These are phyloP conservation scores for Deroplatys truncata DNA, from an alignment of 2,888 invertebrate genomes.

Conservation along the genomic window DNA sequence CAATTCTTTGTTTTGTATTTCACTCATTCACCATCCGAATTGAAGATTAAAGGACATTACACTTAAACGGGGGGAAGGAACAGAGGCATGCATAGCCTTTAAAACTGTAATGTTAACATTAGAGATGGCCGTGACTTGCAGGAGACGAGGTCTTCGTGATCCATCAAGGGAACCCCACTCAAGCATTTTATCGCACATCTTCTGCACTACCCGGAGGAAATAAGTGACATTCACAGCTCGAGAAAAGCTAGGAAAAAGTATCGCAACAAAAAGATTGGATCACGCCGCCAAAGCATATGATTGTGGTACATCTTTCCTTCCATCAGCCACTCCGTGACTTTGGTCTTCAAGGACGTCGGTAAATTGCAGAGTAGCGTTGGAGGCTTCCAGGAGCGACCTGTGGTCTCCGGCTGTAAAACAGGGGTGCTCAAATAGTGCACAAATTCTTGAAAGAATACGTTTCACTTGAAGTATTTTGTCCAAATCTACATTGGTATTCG, in stretches of 20 bases:
- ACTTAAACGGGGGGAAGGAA: neutral
- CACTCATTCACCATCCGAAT: too few relatives aligned
- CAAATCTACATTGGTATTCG: too few relatives aligned
- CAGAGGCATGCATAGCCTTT: neutral
- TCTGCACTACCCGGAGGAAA: neutral
- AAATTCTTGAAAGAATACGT: too few relatives aligned
- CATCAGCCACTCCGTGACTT: neutral
- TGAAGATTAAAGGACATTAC: too few relatives aligned
- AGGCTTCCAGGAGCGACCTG: neutral
- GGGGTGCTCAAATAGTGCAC: too few relatives aligned
- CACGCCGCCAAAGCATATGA: neutral
- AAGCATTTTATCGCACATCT: neutral
- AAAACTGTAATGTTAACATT: neutral
- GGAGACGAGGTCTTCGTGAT: neutral
- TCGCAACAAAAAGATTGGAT: neutral
- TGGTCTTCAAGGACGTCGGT: neutral
- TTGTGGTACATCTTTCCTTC: neutral
- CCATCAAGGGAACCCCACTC: neutral
- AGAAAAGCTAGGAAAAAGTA: neutral
- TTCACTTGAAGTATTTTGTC: too few relatives aligned
- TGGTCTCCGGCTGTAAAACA: too few relatives aligned
- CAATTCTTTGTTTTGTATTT: too few relatives aligned
- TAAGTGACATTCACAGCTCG: neutral
- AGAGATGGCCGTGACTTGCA: neutral
- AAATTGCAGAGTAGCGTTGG: neutral